Evolutionary conservation across 2,113 vertebrate genomes (phyloP), one percentile per base, ranked within the genome.

Genomic region (Strix uralensis): DNA sequence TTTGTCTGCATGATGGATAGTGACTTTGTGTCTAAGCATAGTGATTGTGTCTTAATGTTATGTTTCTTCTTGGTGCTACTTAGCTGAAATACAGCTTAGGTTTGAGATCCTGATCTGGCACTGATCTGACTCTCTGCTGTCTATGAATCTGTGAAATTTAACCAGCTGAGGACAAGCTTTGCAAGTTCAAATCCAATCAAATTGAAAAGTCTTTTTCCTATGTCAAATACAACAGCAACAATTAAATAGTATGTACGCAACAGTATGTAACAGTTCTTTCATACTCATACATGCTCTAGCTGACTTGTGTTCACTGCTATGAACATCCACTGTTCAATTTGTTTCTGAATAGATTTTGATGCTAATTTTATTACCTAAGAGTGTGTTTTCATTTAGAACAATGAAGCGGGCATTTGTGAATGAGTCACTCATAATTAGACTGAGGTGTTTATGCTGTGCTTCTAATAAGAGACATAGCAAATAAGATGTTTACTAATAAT

Each of bases 1-100:
- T 95, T 97, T 93, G 32, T 66, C 91, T 92, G 42, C 62, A 26
- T 77, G 85, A 94, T 9, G 70, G 74, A 84, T 92, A 82, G 67
- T 69, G 44, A 72, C 82, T 87, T 63, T 75, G 66, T 63, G 63
- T 47, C 70, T 94, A 78, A 91, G 69, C 46, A 51, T 57, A 83
- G 83, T 72, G 88, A 92, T 55, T 82, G 69, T 79, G 49, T 73
- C 63, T 90, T 94, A 95, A 83, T 71, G 67, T 66, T 91, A 47
- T 38, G 26, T 74, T 96, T 92, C 49, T 72, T 84, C 27, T 19
- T 21, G 16, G 59, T 92, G 57, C 38, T 70, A 42, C 69, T 90
- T 78, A 75, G 40, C 38, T 72, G 86, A 96, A 92, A 78, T 79
- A 57, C 52, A 93, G 38, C 71, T 65, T 59, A 92, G 30, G 36